These are phyloP conservation scores for Oceanodroma tethys DNA, from an alignment of 2,113 vertebrate species.

Conservation along the genomic window DNA sequence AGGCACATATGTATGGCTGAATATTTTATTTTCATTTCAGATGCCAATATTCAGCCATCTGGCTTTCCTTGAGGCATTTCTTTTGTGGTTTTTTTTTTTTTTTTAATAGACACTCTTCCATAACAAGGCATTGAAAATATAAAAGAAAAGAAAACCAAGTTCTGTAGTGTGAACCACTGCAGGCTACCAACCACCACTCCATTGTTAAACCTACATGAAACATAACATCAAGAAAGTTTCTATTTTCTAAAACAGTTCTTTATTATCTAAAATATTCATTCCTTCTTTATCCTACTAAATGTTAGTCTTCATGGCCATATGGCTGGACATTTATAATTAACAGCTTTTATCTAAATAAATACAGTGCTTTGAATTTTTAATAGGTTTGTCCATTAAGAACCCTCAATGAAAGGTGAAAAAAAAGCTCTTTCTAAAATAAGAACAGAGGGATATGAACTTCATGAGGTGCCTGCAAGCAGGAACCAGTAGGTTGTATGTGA, in stretches of 20 bases:
- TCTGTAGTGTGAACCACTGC: background rate
- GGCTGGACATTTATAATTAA: conserved; percentile 72
- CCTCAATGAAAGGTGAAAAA: background rate
- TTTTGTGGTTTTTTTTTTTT: background rate
- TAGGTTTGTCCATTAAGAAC: background rate
- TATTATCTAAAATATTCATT: conserved; percentile 40
- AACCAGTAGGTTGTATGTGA: background rate
- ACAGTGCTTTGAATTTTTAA: conserved; percentile 52
- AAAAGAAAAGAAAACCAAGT: background rate
- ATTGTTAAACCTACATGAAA: conserved; percentile 38
- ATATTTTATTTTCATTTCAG: conserved; percentile 68
- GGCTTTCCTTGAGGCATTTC: conserved; percentile 49
- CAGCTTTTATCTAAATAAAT: conserved; percentile 65
- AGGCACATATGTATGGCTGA: conserved; percentile 28
- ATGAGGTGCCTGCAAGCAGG: background rate
- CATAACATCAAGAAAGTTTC: background rate
- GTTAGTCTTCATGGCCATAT: conserved; percentile 50
- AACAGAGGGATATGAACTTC: background rate
- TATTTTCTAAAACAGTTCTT: conserved; percentile 40
- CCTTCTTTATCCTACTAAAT: background rate
- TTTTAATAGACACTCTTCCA: conserved; percentile 21
- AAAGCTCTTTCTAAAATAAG: background rate
- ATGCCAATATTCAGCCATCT: conserved; percentile 57
- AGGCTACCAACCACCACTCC: conserved; percentile 1
- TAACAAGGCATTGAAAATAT: conserved; percentile 35